These are phyloP conservation scores for Brachyopa scutellaris DNA, from an alignment of 2,888 invertebrate genomes.

Conservation along the genomic window DNA sequence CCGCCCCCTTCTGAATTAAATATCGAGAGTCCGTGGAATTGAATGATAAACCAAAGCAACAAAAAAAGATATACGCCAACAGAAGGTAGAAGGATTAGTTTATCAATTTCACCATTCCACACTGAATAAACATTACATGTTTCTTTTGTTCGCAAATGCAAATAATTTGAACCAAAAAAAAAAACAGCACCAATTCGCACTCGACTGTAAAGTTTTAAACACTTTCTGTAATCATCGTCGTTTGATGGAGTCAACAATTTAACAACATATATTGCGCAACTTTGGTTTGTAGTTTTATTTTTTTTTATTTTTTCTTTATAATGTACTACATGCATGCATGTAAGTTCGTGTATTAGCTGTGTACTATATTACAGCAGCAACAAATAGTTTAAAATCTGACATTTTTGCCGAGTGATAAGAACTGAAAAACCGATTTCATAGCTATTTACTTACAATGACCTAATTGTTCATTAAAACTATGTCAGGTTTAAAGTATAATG, in stretches of 20 bases:
- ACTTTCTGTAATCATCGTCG: not conserved
- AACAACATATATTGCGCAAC: constrained; percentile 23
- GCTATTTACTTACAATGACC: no score
- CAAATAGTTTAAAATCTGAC: not conserved
- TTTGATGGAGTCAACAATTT: no score
- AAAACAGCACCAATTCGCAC: not conserved
- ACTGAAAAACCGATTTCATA: no score
- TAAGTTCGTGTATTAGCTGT: no score
- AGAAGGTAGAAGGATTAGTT: not conserved
- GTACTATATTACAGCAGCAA: no score
- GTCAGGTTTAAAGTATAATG: no score
- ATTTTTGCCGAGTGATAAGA: not conserved
- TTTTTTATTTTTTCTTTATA: no score
- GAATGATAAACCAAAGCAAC: not conserved
- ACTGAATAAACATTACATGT: not conserved
- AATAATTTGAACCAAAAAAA: not conserved
- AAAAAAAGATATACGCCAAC: not conserved
- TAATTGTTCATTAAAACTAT: not conserved
- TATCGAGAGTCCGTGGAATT: not conserved
- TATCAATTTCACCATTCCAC: constrained; percentile 9
- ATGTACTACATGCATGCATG: no score
- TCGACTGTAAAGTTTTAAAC: not conserved
- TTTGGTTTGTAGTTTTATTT: not conserved
- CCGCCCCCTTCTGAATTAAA: constrained; percentile 17
- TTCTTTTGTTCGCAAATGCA: not conserved